These are phyloP conservation scores for Phyllotreta cruciferae DNA, from an alignment of 2,888 invertebrate genomes.

Conservation along the genomic window DNA sequence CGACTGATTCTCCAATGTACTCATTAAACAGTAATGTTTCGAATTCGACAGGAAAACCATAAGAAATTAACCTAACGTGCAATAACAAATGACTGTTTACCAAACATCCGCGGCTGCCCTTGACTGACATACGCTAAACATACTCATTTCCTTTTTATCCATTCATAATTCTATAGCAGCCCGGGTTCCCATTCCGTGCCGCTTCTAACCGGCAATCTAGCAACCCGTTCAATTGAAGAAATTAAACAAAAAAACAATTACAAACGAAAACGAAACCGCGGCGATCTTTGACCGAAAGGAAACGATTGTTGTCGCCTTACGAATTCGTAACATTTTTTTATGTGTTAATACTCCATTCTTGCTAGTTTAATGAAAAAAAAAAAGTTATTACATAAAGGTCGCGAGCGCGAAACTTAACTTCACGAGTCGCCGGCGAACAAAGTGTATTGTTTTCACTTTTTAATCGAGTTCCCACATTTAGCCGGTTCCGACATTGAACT, in stretches of 20 bases:
- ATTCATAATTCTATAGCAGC: constrained; percentile 23
- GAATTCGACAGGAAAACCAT: too few relatives aligned
- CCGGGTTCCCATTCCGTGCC: neutral
- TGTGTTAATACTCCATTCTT: constrained; percentile 26
- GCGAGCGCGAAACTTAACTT: constrained; percentile 35
- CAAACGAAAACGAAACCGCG: constrained; percentile 4
- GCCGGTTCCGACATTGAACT: constrained; percentile 57
- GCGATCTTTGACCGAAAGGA: constrained; percentile 21
- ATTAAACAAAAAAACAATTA: too few relatives aligned
- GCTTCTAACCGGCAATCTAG: constrained; percentile 15
- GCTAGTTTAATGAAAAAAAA: too few relatives aligned
- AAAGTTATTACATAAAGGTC: constrained; percentile 20
- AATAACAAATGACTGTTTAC: neutral
- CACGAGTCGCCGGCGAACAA: constrained; percentile 41
- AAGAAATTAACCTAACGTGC: too few relatives aligned
- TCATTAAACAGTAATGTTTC: too few relatives aligned
- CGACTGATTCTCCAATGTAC: too few relatives aligned
- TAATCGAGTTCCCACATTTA: constrained; percentile 57
- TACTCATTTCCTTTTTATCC: constrained; percentile 12
- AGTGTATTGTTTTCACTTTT: constrained; percentile 56
- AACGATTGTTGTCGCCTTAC: constrained; percentile 4
- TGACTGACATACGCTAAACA: constrained; percentile 16
- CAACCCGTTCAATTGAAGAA: constrained; percentile 15
- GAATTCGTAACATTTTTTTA: constrained; percentile 12
- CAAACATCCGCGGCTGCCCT: neutral